Percentiles rank a stretch among this genome's conserved stretches.
Conservation (phyloP, 2,888 invertebrate species). For the Halictus quadricinctus region DNA sequence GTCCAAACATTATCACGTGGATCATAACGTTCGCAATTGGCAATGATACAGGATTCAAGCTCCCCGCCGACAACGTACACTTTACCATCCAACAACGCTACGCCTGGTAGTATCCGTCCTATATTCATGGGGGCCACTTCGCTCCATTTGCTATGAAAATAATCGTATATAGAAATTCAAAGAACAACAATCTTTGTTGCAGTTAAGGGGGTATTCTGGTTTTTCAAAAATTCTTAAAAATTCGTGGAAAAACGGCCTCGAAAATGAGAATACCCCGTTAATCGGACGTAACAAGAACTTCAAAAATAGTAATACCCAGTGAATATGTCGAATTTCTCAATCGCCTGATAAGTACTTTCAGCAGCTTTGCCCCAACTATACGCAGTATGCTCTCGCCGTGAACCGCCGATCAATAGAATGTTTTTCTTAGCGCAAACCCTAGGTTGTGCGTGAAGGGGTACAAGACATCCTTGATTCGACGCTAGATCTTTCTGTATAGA, state of each 20-base stretch:
- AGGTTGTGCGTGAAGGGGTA: conserved; percentile 90
- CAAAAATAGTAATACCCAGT: conserved; percentile 83
- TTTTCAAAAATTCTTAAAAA: neutral
- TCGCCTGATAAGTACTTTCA: conserved; percentile 92
- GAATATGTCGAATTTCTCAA: conserved; percentile 92
- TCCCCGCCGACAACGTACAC: conserved; percentile 97
- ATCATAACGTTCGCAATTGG: conserved; percentile 93
- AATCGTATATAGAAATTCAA: neutral
- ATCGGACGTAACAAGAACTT: neutral
- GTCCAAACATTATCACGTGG: conserved; percentile 86
- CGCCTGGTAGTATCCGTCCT: conserved; percentile 94
- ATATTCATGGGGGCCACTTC: conserved; percentile 92
- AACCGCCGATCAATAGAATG: conserved; percentile 94
- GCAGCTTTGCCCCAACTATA: conserved; percentile 89
- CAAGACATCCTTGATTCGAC: conserved; percentile 89
- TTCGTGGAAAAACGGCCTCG: neutral
- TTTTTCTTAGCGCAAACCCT: conserved; percentile 93
- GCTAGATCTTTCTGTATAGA: conserved; percentile 91
- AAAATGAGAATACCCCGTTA: neutral
- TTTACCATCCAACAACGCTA: conserved; percentile 91
- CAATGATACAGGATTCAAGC: conserved; percentile 93
- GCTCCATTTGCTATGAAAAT: conserved; percentile 88
- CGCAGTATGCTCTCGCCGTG: conserved; percentile 89
- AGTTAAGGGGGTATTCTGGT: neutral
- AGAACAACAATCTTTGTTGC: neutral